Evolutionary conservation across 1,140 invertebrate species (phyloP).

Genomic region (Aphaenogaster ashmeadi): DNA sequence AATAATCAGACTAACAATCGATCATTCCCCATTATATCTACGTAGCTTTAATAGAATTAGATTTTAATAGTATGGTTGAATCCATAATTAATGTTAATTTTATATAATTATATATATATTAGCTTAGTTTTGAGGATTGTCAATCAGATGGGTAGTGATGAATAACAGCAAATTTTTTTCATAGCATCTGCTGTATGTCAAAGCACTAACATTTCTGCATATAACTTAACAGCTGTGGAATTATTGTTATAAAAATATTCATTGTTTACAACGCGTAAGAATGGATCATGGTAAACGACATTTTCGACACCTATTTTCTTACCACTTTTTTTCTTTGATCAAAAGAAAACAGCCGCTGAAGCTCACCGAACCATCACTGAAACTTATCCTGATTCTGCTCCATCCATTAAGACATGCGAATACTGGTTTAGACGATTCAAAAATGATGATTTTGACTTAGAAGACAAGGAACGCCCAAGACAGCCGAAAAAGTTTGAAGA

Average conservation of each 20-base stretch:
- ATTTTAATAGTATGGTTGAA: not conserved
- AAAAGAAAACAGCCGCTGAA: conserved; percentile 3
- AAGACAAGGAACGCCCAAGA: not conserved
- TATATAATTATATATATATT: too few species aligned
- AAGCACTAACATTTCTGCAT: not conserved
- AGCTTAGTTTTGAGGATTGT: too few species aligned
- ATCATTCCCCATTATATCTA: not conserved
- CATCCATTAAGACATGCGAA: not conserved
- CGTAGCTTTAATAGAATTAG: conserved; percentile 15
- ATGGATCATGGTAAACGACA: not conserved
- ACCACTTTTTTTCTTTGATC: conserved; percentile 6
- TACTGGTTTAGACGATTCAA: not conserved
- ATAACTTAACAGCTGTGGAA: not conserved
- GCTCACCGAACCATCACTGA: not conserved
- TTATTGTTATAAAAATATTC: not conserved
- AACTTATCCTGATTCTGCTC: not conserved
- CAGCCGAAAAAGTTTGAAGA: conserved; percentile 4
- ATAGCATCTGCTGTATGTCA: not conserved
- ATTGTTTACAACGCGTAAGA: not conserved
- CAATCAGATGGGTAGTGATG: too few species aligned
- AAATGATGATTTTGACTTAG: not conserved
- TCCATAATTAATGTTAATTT: conserved; percentile 27
- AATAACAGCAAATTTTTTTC: not conserved
- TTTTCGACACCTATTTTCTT: not conserved
- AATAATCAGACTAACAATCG: conserved; percentile 28